Evolutionary conservation across 2,797 vertebrate genomes (phyloP), one percentile per base, ranked within the genome.

Genomic region (Alosa sapidissima): DNA sequence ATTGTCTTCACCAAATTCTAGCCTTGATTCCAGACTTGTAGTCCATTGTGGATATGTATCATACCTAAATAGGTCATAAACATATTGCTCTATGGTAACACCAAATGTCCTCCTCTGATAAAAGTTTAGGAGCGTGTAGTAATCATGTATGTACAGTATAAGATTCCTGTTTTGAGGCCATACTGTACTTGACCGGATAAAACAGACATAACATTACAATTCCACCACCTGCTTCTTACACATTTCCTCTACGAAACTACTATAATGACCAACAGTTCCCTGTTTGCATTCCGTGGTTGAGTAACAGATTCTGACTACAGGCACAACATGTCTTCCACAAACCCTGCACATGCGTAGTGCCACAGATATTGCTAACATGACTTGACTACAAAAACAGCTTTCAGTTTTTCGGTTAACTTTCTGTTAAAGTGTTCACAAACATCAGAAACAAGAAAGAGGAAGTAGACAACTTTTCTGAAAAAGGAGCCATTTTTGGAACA

Each of bases 221-320:
- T 75, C n/a, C 68, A 75, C 11, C 62, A 55, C 28, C 62, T 75
- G 16, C 72, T 21, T 3, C 2, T 2, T 1, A 47, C 41, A 2
- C 41, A 21, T 47, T 78, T 78, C 41, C 72, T 78, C 72, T 47
- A 16, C 21, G 41, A 78, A 78, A 78, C 72, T 45, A 78, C 36
- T 14, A 78, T 47, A 47, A 45, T 78, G 47, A 19, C 72, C 24
- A 33, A 16, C 16, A 13, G 13, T 19, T 11, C 16, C 14, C 41
- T 33, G 16, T 72, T 72, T 14, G 33, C 68, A 72, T 41, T 75
- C 11, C 4, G 41, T n/a, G 68, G 72, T 78, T 14, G 36, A 47
- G 72, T 47, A 47, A 78, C 72, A 41, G 8, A 16, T 75, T 28
- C 72, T 78, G 72, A 78, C 72, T 5, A 21, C 72, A 72, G 41